Percentiles rank a stretch among this genome's conserved stretches.
Conservation (phyloP, 2,888 invertebrate genomes). For the Leptinotarsa juncta region DNA sequence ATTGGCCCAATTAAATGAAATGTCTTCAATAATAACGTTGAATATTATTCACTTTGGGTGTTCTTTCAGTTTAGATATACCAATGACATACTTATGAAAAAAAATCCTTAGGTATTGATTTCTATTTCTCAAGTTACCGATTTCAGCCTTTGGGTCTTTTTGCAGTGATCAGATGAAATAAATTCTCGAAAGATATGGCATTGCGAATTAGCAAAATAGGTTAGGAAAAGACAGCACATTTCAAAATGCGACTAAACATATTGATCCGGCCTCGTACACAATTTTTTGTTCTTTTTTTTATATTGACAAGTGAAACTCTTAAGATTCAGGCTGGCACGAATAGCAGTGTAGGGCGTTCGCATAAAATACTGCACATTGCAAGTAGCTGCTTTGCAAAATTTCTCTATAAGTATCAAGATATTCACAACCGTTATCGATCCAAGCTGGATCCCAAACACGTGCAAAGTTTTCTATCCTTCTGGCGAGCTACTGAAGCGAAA, state of each 20-base stretch:
- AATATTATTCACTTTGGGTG: too few relatives aligned
- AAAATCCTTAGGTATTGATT: too few relatives aligned
- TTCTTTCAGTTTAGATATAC: too few relatives aligned
- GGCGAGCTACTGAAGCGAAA: slow-evolving; percentile 23
- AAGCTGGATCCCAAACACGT: slow-evolving; percentile 29
- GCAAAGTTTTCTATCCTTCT: not conserved
- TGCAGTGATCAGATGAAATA: too few relatives aligned
- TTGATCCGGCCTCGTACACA: slow-evolving; percentile 11
- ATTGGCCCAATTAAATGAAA: too few relatives aligned
- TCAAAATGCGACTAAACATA: slow-evolving; percentile 8
- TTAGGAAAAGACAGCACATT: not conserved
- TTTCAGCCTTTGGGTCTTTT: too few relatives aligned
- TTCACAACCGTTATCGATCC: slow-evolving; percentile 28
- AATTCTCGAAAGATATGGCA: too few relatives aligned
- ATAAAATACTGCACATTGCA: not conserved
- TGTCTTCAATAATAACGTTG: too few relatives aligned
- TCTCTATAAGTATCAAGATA: not conserved
- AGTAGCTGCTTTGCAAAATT: not conserved
- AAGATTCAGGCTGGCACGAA: not conserved
- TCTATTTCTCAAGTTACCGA: too few relatives aligned
- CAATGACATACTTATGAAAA: too few relatives aligned
- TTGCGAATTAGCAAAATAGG: not conserved
- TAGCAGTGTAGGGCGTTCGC: not conserved
- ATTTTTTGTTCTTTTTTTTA: not conserved
- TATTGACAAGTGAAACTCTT: not conserved